A percentile compares a stretch with the other conserved stretches of the same genome.
These are phyloP conservation scores for Portunus trituberculatus DNA, from an alignment of 1,140 invertebrate species.

Conservation along the genomic window DNA sequence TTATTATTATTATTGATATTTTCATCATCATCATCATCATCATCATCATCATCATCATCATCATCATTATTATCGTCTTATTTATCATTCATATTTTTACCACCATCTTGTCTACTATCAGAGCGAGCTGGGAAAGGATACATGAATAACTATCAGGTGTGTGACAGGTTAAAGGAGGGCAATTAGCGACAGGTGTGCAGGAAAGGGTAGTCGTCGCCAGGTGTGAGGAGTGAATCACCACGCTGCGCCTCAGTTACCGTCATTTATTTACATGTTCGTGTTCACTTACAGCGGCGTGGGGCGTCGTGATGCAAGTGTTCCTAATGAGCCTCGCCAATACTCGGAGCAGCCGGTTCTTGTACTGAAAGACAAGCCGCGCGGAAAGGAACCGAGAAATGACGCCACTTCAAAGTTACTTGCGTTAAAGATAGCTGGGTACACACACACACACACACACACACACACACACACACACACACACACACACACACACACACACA, in stretches of 20 bases:
- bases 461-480: too few relatives aligned
- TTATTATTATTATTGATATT: not conserved
- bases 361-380: too few relatives aligned
- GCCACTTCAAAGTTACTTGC: too few relatives aligned
- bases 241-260: not conserved
- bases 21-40: not conserved
- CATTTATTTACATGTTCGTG: not conserved
- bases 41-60: too few relatives aligned
- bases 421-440: too few relatives aligned
- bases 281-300: not conserved
- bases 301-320: not conserved
- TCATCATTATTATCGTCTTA: too few relatives aligned
- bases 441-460: too few relatives aligned
- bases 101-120: too few relatives aligned
- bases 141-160: not conserved
- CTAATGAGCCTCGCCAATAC: not conserved
- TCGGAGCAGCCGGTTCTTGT: too few relatives aligned
- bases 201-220: not conserved
- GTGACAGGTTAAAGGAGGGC: not conserved
- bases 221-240: not conserved
- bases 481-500: too few relatives aligned
- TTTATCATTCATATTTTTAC: too few relatives aligned
- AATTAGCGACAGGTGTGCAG: conserved; percentile 1
- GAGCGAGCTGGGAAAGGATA: not conserved
- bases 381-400: too few relatives aligned